Conservation (phyloP, 2,888 invertebrate genomes). For the Carabus problematicus region DNA sequence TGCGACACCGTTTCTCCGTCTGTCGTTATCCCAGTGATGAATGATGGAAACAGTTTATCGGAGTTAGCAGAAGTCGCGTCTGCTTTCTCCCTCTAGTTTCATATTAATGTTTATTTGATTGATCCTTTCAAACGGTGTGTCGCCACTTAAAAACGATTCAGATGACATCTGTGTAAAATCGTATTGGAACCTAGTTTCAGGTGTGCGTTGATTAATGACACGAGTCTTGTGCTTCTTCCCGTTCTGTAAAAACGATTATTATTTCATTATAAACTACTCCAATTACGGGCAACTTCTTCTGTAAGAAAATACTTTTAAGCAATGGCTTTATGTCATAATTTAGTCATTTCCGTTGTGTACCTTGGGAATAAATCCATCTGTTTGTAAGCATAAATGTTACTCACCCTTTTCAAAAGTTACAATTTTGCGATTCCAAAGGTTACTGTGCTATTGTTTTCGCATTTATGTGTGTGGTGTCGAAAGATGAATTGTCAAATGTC, state of each 20-base stretch:
- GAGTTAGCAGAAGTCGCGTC: conserved; percentile 36
- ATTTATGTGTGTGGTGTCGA: background rate
- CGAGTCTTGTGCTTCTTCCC: background rate
- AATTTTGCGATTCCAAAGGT: too few relatives aligned
- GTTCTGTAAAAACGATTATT: too few relatives aligned
- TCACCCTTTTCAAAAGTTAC: too few relatives aligned
- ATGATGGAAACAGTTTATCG: conserved; percentile 39
- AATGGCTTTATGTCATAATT: too few relatives aligned
- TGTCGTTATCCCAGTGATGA: conserved; percentile 28
- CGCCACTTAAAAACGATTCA: conserved; percentile 40
- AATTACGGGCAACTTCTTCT: too few relatives aligned
- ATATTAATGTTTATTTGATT: conserved; percentile 42
- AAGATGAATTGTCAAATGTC: background rate
- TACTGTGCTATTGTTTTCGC: too few relatives aligned
- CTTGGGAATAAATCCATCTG: too few relatives aligned
- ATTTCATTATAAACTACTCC: too few relatives aligned
- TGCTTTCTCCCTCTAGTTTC: conserved; percentile 26
- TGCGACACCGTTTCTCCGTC: background rate
- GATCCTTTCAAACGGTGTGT: conserved; percentile 30
- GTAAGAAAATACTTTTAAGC: too few relatives aligned
- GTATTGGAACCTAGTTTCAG: background rate
- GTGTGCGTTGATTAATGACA: conserved; percentile 7
- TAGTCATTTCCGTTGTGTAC: too few relatives aligned
- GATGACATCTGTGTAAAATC: conserved; percentile 37
- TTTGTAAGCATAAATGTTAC: too few relatives aligned